phyloP scores from a whole-genome alignment of 1,140 invertebrate species.

The Caenorhabditis elegans region DNA sequence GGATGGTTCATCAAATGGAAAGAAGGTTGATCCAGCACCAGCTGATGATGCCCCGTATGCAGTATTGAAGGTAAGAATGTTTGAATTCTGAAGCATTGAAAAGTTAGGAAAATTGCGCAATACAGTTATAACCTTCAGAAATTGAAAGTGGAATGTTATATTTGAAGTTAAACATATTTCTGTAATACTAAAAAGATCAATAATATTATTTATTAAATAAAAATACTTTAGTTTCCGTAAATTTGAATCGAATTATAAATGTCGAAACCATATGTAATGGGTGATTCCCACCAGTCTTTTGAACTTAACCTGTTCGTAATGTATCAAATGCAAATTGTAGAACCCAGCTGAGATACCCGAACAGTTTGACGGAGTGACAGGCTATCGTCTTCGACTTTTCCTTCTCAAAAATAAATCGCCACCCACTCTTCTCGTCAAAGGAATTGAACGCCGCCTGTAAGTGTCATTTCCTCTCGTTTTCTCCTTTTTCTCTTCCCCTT shows the following conservation, averaged over 20 bases:
- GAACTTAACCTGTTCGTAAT: no score
- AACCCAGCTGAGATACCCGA: slow-evolving; percentile 61
- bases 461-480: slow-evolving; percentile 31
- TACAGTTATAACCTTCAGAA: neutral
- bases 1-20: slow-evolving; percentile 48
- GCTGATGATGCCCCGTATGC: slow-evolving; percentile 34
- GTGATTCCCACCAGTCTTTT: no score
- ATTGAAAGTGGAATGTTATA: no score
- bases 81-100: neutral
- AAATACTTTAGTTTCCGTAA: no score
- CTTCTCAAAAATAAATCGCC: slow-evolving; percentile 64
- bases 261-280: no score
- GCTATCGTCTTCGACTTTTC: slow-evolving; percentile 62
- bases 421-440: slow-evolving; percentile 63
- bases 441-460: slow-evolving; percentile 61
- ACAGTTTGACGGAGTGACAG: slow-evolving; percentile 63
- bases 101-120: neutral
- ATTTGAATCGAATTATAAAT: no score
- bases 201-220: no score
- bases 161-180: no score
- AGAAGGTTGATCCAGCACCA: slow-evolving; percentile 5
- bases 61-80: slow-evolving; percentile 20
- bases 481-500: neutral
- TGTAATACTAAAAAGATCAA: no score
- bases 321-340: slow-evolving; percentile 31